These are phyloP conservation scores for Brachionus sp. DNA, from an alignment of 1,140 invertebrate genomes.

Conservation along the genomic window DNA sequence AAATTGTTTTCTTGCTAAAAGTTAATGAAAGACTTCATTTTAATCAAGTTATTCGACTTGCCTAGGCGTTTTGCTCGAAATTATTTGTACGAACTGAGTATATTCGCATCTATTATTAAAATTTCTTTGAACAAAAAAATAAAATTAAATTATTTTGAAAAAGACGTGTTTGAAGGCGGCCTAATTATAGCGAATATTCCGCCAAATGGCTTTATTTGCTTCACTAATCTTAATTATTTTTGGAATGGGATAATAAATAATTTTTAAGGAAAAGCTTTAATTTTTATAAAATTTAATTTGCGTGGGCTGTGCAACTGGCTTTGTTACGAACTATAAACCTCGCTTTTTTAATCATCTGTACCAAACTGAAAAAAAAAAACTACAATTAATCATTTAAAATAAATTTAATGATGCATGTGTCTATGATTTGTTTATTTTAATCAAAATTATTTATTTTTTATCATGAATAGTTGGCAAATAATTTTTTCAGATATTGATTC, in stretches of 20 bases:
- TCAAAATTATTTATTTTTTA: background rate
- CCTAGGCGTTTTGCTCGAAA: background rate
- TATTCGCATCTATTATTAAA: conserved; percentile 25
- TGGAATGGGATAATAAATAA: background rate
- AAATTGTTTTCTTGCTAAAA: background rate
- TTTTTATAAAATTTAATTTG: conserved; percentile 12
- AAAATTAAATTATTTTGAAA: conserved; percentile 5
- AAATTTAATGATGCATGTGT: conserved; percentile 28
- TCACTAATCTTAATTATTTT: background rate
- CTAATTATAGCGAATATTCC: background rate
- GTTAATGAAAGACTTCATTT: conserved; percentile 20
- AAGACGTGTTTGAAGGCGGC: background rate
- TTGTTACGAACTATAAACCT: background rate
- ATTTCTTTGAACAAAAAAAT: conserved; percentile 2
- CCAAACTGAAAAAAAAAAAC: background rate
- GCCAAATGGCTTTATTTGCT: background rate
- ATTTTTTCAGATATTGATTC: background rate
- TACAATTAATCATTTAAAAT: conserved; percentile 36
- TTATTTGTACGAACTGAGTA: background rate
- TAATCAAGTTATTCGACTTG: background rate
- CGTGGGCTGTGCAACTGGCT: background rate
- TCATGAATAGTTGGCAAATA: background rate
- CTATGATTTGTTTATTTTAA: conserved; percentile 10
- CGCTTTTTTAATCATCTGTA: conserved; percentile 10
- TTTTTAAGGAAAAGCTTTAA: background rate